These are phyloP conservation scores for Fabriciana adippe DNA, from an alignment of 2,888 invertebrate genomes.

Conservation along the genomic window DNA sequence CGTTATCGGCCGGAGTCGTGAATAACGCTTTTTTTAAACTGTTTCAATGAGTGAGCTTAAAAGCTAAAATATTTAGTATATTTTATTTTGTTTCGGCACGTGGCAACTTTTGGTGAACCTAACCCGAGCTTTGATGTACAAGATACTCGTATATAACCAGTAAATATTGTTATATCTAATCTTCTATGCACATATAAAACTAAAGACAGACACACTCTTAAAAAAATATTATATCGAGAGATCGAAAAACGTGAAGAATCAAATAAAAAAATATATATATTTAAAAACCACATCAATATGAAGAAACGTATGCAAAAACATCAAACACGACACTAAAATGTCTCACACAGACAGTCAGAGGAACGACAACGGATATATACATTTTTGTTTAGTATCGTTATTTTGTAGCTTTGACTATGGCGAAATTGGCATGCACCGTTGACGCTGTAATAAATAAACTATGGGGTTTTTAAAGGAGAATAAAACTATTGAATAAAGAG, in stretches of 20 bases:
- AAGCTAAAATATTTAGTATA: neutral
- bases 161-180: constrained; percentile 53
- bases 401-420: constrained; percentile 70
- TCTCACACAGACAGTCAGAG: constrained; percentile 46
- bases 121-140: constrained; percentile 56
- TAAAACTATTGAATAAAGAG: constrained; percentile 64
- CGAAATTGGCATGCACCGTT: constrained; percentile 77
- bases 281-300: constrained; percentile 28
- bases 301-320: constrained; percentile 24
- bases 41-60: neutral
- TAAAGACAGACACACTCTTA: constrained; percentile 81
- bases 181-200: constrained; percentile 82
- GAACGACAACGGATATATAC: constrained; percentile 36
- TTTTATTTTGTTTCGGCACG: neutral
- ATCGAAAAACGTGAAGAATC: constrained; percentile 44
- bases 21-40: neutral
- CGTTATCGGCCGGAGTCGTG: neutral
- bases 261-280: constrained; percentile 40
- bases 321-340: constrained; percentile 31
- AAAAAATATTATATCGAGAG: constrained; percentile 47
- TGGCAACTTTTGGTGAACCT: constrained; percentile 45
- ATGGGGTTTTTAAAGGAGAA: constrained; percentile 48
- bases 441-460: constrained; percentile 64
- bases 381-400: constrained; percentile 53
- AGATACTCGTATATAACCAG: constrained; percentile 46